Conservation (phyloP, 2,113 vertebrate genomes). For the Phocoena sinus region DNA sequence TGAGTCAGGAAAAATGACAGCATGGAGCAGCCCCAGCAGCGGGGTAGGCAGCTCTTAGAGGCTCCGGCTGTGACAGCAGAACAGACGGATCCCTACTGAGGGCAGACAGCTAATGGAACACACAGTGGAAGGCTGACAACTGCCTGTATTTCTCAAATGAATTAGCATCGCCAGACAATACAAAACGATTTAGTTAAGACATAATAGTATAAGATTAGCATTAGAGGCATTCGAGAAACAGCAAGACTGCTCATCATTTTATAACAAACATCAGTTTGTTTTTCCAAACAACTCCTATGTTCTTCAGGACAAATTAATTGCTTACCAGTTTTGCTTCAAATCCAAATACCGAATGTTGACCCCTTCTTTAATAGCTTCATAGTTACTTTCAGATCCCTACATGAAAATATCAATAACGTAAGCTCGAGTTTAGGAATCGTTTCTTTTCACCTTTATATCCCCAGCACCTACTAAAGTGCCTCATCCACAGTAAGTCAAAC, state of each 20-base stretch:
- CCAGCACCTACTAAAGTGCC: neutral
- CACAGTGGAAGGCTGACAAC: neutral
- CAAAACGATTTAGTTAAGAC: neutral
- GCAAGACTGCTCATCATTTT: neutral
- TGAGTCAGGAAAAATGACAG: neutral
- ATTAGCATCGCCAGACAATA: neutral
- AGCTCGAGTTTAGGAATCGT: neutral
- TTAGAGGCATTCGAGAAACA: neutral
- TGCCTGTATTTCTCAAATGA: neutral
- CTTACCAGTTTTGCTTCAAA: constrained; percentile 93
- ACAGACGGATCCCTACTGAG: accelerated
- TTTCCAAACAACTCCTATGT: neutral
- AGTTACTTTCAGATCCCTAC: constrained; percentile 96
- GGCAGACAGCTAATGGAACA: neutral
- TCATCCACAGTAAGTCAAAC: neutral
- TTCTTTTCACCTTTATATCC: neutral
- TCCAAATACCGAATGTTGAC: constrained; percentile 91
- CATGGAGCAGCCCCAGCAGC: neutral
- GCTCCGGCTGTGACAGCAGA: neutral
- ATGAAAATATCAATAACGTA: neutral
- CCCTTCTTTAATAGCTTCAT: constrained; percentile 91
- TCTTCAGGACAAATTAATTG: neutral
- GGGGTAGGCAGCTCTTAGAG: neutral
- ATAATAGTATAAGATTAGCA: accelerated
- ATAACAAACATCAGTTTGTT: neutral